phyloP scores from a whole-genome alignment of 2,888 invertebrate genomes.

The Eucriotettix oculatus region DNA sequence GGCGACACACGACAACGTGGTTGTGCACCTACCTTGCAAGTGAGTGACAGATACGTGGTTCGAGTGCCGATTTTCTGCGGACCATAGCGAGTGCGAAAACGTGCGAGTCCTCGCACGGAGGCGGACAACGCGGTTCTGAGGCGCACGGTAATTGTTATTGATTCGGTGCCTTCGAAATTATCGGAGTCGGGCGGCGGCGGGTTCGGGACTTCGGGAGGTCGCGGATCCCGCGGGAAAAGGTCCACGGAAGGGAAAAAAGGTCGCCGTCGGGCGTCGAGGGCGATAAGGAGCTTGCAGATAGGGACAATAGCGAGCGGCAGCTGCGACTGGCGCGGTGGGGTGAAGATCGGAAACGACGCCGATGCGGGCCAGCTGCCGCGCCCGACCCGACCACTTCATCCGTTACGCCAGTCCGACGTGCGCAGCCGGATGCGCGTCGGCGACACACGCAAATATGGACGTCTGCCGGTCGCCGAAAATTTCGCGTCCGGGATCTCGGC shows the following conservation, averaged over 20 bases:
- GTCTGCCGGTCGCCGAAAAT: slow-evolving; percentile 17
- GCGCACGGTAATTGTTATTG: slow-evolving; percentile 16
- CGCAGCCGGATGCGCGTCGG: slow-evolving; percentile 17
- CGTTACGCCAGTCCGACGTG: slow-evolving; percentile 13
- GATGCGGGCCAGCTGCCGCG: background rate
- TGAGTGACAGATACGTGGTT: background rate
- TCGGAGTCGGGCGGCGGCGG: slow-evolving; percentile 10
- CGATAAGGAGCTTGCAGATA: slow-evolving; percentile 3
- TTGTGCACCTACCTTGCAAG: too few relatives aligned
- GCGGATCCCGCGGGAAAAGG: too few relatives aligned
- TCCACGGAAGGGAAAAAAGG: background rate
- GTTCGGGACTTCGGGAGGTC: too few relatives aligned
- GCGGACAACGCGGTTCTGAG: slow-evolving; percentile 10
- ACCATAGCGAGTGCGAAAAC: background rate
- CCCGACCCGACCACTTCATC: background rate
- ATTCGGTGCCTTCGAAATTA: slow-evolving; percentile 16
- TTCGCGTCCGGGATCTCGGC: slow-evolving; percentile 17
- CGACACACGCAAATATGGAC: slow-evolving; percentile 18
- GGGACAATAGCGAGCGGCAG: background rate
- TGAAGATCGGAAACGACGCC: background rate
- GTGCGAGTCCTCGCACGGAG: slow-evolving; percentile 2
- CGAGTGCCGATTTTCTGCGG: background rate
- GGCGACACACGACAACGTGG: too few relatives aligned
- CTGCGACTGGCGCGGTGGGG: background rate
- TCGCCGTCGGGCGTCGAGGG: background rate